Percentiles rank a stretch among this genome's conserved stretches.
phyloP scores from a whole-genome alignment of 1,140 invertebrate species.

The Luehdorfia chinensis region DNA sequence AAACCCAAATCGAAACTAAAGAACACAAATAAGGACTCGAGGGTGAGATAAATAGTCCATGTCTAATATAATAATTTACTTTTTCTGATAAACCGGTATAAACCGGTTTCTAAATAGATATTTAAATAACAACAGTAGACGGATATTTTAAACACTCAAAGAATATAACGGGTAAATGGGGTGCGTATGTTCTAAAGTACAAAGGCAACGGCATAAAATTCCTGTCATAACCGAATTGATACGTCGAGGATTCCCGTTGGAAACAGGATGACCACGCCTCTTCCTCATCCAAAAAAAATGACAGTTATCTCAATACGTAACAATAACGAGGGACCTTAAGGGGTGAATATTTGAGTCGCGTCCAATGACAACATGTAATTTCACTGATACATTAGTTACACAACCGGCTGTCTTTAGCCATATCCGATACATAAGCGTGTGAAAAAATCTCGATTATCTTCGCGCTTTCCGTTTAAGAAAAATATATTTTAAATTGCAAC shows the following conservation, averaged over 20 bases:
- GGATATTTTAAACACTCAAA: not conserved
- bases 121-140: constrained; percentile 2
- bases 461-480: not conserved
- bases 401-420: constrained; percentile 2
- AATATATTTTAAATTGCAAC: not conserved
- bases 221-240: constrained; percentile 36
- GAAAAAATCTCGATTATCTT: constrained; percentile 3
- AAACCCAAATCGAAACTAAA: too few species aligned
- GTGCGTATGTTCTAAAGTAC: not conserved
- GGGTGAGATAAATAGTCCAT: too few species aligned
- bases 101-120: too few species aligned
- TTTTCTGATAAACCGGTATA: constrained; percentile 6
- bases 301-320: too few species aligned
- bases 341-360: constrained; percentile 21
- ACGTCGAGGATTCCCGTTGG: constrained; percentile 44
- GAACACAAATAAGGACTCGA: too few species aligned
- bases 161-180: constrained; percentile 5
- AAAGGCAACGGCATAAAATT: constrained; percentile 21
- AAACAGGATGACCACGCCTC: constrained; percentile 60
- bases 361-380: constrained; percentile 1
- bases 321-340: constrained; percentile 35
- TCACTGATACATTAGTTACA: constrained; percentile 15
- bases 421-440: constrained; percentile 2
- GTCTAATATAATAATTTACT: too few species aligned
- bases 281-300: constrained; percentile 51